Evolutionary conservation across 2,888 invertebrate genomes (phyloP).

Genomic region (Patella pellucida): DNA sequence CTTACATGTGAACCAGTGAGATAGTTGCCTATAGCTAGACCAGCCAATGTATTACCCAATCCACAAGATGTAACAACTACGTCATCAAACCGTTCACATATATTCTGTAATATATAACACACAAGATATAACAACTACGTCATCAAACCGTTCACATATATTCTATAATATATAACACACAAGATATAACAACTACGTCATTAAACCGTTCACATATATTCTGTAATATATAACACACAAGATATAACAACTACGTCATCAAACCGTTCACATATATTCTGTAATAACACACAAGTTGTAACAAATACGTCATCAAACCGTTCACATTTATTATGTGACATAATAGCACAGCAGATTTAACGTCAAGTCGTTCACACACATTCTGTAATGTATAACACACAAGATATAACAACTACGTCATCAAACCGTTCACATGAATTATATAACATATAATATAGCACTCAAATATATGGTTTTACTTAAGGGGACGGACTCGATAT

Average conservation of each 20-base stretch:
- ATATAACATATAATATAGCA: constrained; percentile 29
- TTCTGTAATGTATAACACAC: too few species aligned
- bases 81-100: constrained; percentile 58
- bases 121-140: constrained; percentile 59
- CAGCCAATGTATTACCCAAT: constrained; percentile 65
- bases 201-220: too few species aligned
- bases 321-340: too few species aligned
- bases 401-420: too few species aligned
- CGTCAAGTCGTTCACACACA: too few species aligned
- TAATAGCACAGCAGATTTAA: too few species aligned
- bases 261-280: too few species aligned
- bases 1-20: constrained; percentile 56
- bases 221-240: too few species aligned
- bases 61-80: constrained; percentile 61
- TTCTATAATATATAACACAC: constrained; percentile 37
- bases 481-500: too few species aligned
- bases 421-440: constrained; percentile 30
- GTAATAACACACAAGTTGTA: constrained; percentile 55
- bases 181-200: too few species aligned
- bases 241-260: too few species aligned
- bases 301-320: constrained; percentile 61
- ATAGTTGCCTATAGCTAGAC: constrained; percentile 62
- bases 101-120: constrained; percentile 54
- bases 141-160: constrained; percentile 54
- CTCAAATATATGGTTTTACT: too few species aligned